Conservation (phyloP, 2,888 invertebrate genomes). For the Galeopsomyia nigrocyanea region DNA sequence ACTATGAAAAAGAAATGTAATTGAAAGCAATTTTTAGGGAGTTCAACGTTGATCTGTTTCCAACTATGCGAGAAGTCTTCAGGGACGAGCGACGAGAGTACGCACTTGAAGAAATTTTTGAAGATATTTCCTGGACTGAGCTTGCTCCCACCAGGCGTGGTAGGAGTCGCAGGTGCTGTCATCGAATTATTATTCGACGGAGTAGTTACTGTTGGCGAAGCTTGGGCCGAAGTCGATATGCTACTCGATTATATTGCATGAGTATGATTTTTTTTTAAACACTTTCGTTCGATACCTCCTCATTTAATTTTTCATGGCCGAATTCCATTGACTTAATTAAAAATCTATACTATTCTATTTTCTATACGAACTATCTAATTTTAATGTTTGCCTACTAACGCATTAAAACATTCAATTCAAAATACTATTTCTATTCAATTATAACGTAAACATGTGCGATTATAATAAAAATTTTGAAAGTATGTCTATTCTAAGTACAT, state of each 20-base stretch:
- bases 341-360: no score
- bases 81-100: constrained; percentile 63
- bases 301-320: no score
- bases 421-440: no score
- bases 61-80: constrained; percentile 54
- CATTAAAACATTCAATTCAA: no score
- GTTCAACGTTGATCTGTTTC: constrained; percentile 28
- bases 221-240: constrained; percentile 65
- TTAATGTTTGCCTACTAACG: no score
- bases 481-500: no score
- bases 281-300: no score
- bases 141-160: constrained; percentile 76
- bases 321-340: no score
- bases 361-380: no score
- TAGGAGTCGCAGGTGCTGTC: constrained; percentile 73
- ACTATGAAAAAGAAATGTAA: constrained; percentile 3
- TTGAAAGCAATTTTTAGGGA: constrained; percentile 17
- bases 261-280: constrained; percentile 35
- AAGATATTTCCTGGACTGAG: constrained; percentile 91
- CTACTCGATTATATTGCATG: constrained; percentile 51
- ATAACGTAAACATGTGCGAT: no score
- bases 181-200: constrained; percentile 66
- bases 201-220: constrained; percentile 60
- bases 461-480: no score
- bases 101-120: constrained; percentile 98